These are phyloP conservation scores for Hetaerina americana DNA, from an alignment of 1,140 invertebrate species.

Conservation along the genomic window DNA sequence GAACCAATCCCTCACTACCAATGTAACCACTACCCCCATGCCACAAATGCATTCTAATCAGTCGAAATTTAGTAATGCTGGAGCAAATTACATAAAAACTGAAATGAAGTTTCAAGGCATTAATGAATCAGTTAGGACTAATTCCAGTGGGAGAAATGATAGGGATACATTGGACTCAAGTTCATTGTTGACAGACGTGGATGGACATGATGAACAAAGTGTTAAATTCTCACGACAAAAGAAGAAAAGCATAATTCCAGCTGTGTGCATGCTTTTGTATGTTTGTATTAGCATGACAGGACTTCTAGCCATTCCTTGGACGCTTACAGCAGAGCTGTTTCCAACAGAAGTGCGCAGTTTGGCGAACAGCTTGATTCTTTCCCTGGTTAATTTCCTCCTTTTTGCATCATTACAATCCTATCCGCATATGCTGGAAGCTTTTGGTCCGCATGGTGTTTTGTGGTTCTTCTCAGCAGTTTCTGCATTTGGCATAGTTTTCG, in stretches of 20 bases:
- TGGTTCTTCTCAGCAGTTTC: constrained; percentile 55
- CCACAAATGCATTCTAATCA: neutral
- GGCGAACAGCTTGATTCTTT: neutral
- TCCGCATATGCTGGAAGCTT: constrained; percentile 7
- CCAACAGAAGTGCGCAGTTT: constrained; percentile 37
- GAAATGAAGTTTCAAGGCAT: neutral
- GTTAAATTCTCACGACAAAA: neutral
- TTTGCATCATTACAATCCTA: neutral
- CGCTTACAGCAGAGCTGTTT: constrained; percentile 58
- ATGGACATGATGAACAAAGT: too few relatives aligned
- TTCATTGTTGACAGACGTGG: neutral
- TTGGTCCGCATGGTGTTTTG: constrained; percentile 43
- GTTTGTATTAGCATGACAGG: constrained; percentile 54
- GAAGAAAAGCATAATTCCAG: constrained; percentile 30
- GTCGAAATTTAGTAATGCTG: neutral
- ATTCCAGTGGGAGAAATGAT: neutral
- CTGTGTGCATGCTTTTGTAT: constrained; percentile 48
- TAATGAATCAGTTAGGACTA: too few relatives aligned
- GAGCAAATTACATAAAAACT: neutral
- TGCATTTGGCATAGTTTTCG: constrained; percentile 39
- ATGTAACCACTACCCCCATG: neutral
- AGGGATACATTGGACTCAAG: neutral
- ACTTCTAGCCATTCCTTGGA: constrained; percentile 56
- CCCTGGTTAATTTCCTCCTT: neutral
- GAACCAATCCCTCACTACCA: neutral